phyloP scores from a whole-genome alignment of 2,113 vertebrate species.

The Dasypus novemcinctus region DNA sequence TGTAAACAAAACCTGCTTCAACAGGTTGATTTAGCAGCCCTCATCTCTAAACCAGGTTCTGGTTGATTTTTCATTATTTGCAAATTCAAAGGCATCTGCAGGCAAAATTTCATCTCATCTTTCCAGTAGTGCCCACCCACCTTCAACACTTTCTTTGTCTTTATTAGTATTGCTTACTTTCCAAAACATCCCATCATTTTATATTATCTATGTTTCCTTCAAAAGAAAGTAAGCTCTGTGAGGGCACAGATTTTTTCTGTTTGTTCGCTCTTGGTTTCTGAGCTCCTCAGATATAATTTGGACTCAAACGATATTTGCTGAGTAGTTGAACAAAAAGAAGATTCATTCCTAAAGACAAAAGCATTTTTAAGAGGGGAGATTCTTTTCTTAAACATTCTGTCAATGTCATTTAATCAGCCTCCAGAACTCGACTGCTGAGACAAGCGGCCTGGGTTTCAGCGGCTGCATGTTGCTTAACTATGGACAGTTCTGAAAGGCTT shows the following conservation, averaged over 20 bases:
- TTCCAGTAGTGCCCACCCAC: neutral
- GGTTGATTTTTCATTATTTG: neutral
- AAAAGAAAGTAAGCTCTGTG: neutral
- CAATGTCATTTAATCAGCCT: neutral
- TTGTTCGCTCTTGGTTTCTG: neutral
- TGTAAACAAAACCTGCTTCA: neutral
- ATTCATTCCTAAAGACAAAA: neutral
- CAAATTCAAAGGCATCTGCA: neutral
- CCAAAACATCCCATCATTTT: neutral
- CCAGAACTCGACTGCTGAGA: neutral
- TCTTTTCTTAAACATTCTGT: neutral
- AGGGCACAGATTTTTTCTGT: neutral
- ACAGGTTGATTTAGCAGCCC: neutral
- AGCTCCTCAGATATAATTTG: neutral
- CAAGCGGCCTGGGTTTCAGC: neutral
- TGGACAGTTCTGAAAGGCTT: neutral
- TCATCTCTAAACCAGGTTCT: neutral
- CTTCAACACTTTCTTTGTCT: neutral
- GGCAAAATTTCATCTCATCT: neutral
- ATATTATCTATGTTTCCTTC: neutral
- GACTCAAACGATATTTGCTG: neutral
- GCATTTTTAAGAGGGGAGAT: neutral
- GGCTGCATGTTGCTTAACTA: no score
- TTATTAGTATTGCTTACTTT: neutral
- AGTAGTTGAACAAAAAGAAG: neutral